Evolutionary conservation across 2,797 vertebrate genomes (phyloP), one percentile per base, ranked within the genome.

Genomic region (Cheirogaleus major): DNA sequence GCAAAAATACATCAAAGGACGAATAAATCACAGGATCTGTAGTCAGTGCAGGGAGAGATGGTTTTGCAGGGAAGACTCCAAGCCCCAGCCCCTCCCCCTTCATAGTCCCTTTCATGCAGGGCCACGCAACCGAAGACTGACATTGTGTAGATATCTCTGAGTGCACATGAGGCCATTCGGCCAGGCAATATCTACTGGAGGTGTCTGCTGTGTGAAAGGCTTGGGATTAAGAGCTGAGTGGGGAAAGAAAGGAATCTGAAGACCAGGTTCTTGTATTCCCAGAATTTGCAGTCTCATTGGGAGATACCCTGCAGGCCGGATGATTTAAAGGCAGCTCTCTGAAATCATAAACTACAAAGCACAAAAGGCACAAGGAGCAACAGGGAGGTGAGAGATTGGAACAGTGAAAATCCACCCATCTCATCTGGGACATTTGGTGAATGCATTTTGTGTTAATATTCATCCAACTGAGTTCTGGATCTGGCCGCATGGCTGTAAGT

Each of bases 171-270:
- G 83, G 32, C 23, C 75, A 22, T 84, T 90, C 38, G 52, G 41
- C 57, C 41, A 96, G 83, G 38, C 15, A 10, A 35, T 69, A 45
- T 89, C 70, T 91, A n/a, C 13, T 63, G 48, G 50, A 43, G 45
- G 63, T 93, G 27, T 93, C 93, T 93, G 45, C 70, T 86, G 86
- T 93, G 85, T 91, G 89, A 88, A 93, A 84, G 78, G 38, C 32
- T 41, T 72, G 61, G 79, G 82, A 83, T 86, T 94, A 95, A 89
- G 73, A 91, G 41, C 48, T 85, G 43, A 92, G 27, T 13, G 9
- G 35, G 73, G 61, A 93, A 45, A 95, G 45, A 88, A 72, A 67
- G 20, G 35, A 63, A 92, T 72, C 41, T 52, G 32, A 95, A 93
- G 75, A 79, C 7, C n/a, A 55, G 20, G 23, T 76, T 93, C 61